Base-by-base conservation (phyloP, 2,797 vertebrate genomes). In the Chaetophractus vellerosus region DNA sequence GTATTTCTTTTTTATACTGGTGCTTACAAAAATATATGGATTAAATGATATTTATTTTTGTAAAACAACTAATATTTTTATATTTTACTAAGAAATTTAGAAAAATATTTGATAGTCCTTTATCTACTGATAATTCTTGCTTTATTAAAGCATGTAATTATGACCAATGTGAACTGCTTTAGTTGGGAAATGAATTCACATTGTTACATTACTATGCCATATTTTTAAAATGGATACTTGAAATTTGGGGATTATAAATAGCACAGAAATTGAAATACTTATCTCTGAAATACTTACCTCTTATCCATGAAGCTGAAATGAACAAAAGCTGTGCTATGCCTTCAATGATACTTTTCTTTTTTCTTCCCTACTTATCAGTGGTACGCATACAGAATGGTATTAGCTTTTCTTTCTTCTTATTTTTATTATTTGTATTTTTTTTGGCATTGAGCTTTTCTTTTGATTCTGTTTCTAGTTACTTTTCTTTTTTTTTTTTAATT, bases 81-180 rank as follows among this genome's bases (percentile, higher is more conserved):
- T 21, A 36, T 41, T 69, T 75, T 61, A 15, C 33, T 33, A 91
- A 68, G 16, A 33, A 11, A 4, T n/a, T 31, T 55, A 14, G 23
- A 4, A 63, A 81, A 74, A 52, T 64, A 5, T 74, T 92, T 64
- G 33, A 11, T 78, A 91, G 10, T 41, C 93, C 76, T 94, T 57
- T 0, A 9, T 84, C 33, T 93, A 69, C 48, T 87, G 45, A 92
- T 71, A 87, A 45, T 74, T 63, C 59, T 79, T 96, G 41, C 63
- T 90, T 93, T 78, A 61, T 45, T 31, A 75, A 81, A 94, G 24
- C 16, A 63, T 75, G 89, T 96, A 96, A 97, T 93, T 96, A 63
- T 88, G 93, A 96, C 92, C 84, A 95, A 96, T 96, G 90, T 89
- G 96, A 97, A 88, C 75, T 93, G 68, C 57, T 92, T 92, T 71